These are phyloP conservation scores for Archips crataeganus DNA, from an alignment of 2,888 invertebrate genomes.

Conservation along the genomic window DNA sequence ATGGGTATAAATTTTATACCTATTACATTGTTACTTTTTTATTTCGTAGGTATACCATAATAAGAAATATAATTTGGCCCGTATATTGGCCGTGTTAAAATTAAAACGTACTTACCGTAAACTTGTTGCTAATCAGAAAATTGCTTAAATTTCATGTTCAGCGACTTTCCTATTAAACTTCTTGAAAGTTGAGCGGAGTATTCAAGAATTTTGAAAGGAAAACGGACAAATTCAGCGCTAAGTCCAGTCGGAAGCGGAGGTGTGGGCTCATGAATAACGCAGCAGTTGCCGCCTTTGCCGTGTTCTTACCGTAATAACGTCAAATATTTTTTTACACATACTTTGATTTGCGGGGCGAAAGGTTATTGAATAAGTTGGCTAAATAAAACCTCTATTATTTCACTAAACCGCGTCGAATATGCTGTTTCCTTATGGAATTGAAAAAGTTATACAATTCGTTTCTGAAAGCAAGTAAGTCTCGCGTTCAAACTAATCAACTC, in stretches of 20 bases:
- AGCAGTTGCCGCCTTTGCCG: conserved; percentile 69
- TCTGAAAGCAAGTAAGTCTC: no score
- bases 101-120: conserved; percentile 10
- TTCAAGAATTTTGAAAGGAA: conserved; percentile 65
- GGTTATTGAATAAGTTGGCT: conserved; percentile 1
- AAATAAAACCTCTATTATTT: not conserved
- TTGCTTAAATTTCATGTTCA: conserved; percentile 45
- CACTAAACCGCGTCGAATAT: not conserved
- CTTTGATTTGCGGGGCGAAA: conserved; percentile 57
- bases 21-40: no score
- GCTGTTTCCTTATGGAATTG: no score
- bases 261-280: conserved; percentile 74
- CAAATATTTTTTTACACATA: conserved; percentile 57
- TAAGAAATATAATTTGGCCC: not conserved
- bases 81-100: not conserved
- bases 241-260: conserved; percentile 67
- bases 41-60: no score
- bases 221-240: conserved; percentile 68
- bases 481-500: no score
- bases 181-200: conserved; percentile 50
- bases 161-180: conserved; percentile 56
- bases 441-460: no score
- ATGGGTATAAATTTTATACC: no score
- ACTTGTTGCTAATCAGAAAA: conserved; percentile 35
- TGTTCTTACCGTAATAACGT: conserved; percentile 66